phyloP scores from a whole-genome alignment of 2,888 invertebrate species.

The Pachydiplax longipennis region DNA sequence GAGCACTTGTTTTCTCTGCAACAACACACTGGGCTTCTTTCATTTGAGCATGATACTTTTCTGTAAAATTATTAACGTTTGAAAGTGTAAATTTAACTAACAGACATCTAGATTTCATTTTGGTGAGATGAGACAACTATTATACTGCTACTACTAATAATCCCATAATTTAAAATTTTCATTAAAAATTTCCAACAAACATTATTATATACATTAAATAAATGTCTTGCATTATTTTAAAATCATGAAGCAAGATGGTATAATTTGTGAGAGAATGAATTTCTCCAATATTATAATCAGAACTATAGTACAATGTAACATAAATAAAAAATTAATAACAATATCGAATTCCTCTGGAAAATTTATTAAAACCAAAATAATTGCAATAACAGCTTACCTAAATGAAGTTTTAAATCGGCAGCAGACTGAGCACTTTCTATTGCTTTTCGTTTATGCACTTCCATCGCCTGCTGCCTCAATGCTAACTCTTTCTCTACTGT shows the following conservation, averaged over 20 bases:
- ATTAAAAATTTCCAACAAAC: no score
- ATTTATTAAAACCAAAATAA: no score
- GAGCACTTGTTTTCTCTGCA: slow-evolving; percentile 93
- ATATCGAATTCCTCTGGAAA: not conserved
- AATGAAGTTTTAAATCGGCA: slow-evolving; percentile 93
- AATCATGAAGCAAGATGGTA: not conserved
- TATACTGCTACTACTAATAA: no score
- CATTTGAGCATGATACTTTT: slow-evolving; percentile 98
- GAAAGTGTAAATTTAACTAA: slow-evolving; percentile 47
- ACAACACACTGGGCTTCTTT: slow-evolving; percentile 97
- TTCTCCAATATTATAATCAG: no score
- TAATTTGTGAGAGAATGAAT: no score
- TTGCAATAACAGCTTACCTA: slow-evolving; percentile 64
- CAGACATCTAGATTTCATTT: no score
- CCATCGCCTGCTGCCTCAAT: slow-evolving; percentile 93
- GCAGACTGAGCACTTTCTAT: slow-evolving; percentile 97
- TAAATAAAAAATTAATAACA: not conserved
- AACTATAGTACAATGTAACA: not conserved
- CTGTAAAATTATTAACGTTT: slow-evolving; percentile 60
- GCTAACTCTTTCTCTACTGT: slow-evolving; percentile 94
- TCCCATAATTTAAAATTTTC: no score
- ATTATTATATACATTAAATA: not conserved
- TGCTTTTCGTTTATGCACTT: slow-evolving; percentile 97
- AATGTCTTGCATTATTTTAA: not conserved
- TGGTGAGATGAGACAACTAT: no score